Base-by-base conservation (phyloP, 2,888 invertebrate genomes). In the Sinopyrophorus schimmeli region DNA sequence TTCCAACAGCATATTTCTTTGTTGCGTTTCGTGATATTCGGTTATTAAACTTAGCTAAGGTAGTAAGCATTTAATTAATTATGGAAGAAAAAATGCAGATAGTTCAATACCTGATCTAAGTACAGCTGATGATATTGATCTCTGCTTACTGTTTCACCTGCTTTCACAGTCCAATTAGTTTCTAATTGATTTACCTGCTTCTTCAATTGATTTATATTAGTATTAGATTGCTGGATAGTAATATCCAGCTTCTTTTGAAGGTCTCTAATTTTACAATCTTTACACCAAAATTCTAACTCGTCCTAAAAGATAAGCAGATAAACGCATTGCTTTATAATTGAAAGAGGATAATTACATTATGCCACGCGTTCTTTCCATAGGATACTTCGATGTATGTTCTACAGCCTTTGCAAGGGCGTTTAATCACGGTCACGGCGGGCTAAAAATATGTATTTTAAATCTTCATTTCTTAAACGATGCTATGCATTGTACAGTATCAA, bases 391-490 rank as follows among this genome's bases (percentile, higher is more conserved):
- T 9, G 5, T 31, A 16, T 17, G 16, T 11, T 10, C 3, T 5
- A 17, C 30, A 31, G 9, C 30, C 30, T 17, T 31, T n/a, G 10
- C 30, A 31, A 1, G 6, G 17, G 9, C 10, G 10, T 9, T 16
- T 31, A 5, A 16, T 7, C 3, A 16, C 10, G 5, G n/a, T 16
- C 1, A 31, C 3, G 2, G 30, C 1, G 17, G 16, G 30, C 30
- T 31, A 9, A 16, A 31, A 31, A 27, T 2, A 27, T n/a, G n/a
- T n/a, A 12, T 27, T 2, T 12, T 27, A 11, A 27, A 27, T n/a
- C n/a, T n/a, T n/a, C n/a, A n/a, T n/a, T n/a, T n/a, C n/a, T n/a
- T n/a, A n/a, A n/a, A n/a, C n/a, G n/a, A n/a, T n/a, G n/a, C n/a
- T n/a, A n/a, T n/a, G n/a, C n/a, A n/a, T n/a, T n/a, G n/a, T n/a